Evolutionary conservation across 2,113 vertebrate genomes (phyloP), one percentile per base, ranked within the genome.

Genomic region (Pluvianellus socialis): DNA sequence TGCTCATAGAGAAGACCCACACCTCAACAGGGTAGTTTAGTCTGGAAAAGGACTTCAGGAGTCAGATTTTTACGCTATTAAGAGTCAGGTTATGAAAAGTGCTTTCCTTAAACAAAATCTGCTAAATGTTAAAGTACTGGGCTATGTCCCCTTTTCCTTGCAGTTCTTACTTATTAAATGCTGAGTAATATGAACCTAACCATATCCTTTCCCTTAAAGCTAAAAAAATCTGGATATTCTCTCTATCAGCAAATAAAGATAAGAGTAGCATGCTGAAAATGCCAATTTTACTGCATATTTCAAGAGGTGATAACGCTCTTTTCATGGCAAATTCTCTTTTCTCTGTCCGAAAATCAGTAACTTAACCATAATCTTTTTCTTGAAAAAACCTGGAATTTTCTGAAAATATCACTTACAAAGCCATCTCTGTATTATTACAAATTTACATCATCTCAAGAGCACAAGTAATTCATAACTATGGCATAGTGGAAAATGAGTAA

Each of bases 231-330:
- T 98, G 98, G 97, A 97, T 97, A 98, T 95, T 97, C 96, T 98
- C 98, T 97, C 97, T 96, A 97, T 96, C 97, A 98, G 98, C 98
- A 98, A 98, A 98, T 98, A 98, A 98, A 98, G 98, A 98, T 98
- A 98, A 98, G 98, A 95, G 72, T 19, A 98, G 94, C 94, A 98
- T 98, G 96, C 96, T 97, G 92, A 98, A 98, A 98, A 98, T 97
- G 95, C 86, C 97, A 90, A 96, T 97, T 98, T 98, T 98, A 96
- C 96, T 98, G 68, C 97, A 77, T 95, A 85, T 97, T 98, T 97
- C 97, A 92, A 97, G 97, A 97, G 93, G 96, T 91, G 97, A 97
- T 98, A 98, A 98, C 59, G 35, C 68, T 84, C 52, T 97, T 97
- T 96, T 89, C 86, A 96, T 90, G 90, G 95, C 40, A 98, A 98